phyloP scores from a whole-genome alignment of 2,113 vertebrate genomes.

The Syngnathus typhle region DNA sequence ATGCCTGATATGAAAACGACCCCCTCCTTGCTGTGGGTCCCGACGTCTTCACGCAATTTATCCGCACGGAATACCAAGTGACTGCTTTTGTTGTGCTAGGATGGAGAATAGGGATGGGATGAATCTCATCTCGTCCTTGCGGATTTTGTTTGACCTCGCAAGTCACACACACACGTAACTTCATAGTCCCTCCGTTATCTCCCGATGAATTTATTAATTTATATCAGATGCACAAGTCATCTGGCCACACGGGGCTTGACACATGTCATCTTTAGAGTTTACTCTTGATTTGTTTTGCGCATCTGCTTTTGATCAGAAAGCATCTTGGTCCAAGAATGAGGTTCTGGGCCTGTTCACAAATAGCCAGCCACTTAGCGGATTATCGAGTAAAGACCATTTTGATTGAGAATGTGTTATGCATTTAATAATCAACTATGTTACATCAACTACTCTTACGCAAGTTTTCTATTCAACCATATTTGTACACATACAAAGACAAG shows the following conservation, averaged over 20 bases:
- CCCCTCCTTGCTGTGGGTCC: constrained; percentile 39
- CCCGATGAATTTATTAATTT: constrained; percentile 23
- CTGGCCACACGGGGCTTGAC: constrained; percentile 24
- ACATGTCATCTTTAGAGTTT: constrained; percentile 49
- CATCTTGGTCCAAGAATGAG: constrained; percentile 29
- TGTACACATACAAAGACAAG: not conserved
- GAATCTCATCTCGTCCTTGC: constrained; percentile 47
- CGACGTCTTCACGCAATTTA: constrained; percentile 47
- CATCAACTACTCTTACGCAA: not conserved
- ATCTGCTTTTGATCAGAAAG: constrained; percentile 53
- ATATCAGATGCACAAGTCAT: constrained; percentile 28
- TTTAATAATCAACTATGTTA: not conserved
- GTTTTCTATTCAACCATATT: not conserved
- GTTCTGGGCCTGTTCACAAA: constrained; percentile 36
- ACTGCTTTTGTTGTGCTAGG: constrained; percentile 66
- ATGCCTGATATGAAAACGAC: constrained; percentile 39
- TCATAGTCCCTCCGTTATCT: constrained; percentile 22
- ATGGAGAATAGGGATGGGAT: constrained; percentile 58
- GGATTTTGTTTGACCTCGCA: constrained; percentile 34
- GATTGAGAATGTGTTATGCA: constrained; percentile 24
- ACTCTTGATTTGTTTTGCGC: constrained; percentile 36
- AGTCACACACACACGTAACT: constrained; percentile 26
- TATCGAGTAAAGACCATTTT: constrained; percentile 41
- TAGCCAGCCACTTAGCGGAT: constrained; percentile 33
- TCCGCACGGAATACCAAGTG: constrained; percentile 63